Evolutionary conservation across 2,113 vertebrate genomes (phyloP), one percentile per base, ranked within the genome.

Genomic region (Salvator merianae): DNA sequence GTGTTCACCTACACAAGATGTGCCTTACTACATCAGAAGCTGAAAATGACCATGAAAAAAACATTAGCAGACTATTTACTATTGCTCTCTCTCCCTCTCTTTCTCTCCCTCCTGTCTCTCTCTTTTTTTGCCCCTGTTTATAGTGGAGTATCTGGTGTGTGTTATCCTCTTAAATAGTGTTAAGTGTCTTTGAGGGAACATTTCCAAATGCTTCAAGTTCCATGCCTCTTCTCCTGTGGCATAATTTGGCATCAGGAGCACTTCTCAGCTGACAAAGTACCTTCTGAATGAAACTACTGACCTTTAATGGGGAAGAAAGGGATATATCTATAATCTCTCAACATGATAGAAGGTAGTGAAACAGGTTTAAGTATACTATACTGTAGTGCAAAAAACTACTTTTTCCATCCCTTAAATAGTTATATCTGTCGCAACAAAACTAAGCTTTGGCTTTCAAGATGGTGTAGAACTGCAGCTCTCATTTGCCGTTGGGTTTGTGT

Each of bases 211-310:
- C 47, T 69, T 81, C 12, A 38, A 53, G 63, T 75, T 86, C 72
- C 71, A 75, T 28, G 14, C 30, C 7, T 68, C 70, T 81, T 80
- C 80, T 40, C 40, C 32, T 65, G 75, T n/a, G 47, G 34, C 77
- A 75, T 53, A 68, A 30, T 75, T 80, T 80, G 70, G 32, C 59
- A 81, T 32, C 10, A 30, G 32, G 16, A 74, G 12, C 43, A 14
- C 40, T 75, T 74, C 62, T 81, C 71, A 81, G 26, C 40, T 75
- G 40, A 66, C 70, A 75, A 63, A 63, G 30, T 36, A 40, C 18
- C 47, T 85, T 80, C 59, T 85, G 77, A 85, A 83, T 83, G 72
- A 43, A 76, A 32, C 82, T 68, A 63, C 16, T 84, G 43, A 59
- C 38, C 43, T 65, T 79, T 73, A 53, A 66, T 34, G 72, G 32